These are phyloP conservation scores for Myiozetetes cayanensis DNA, from an alignment of 2,113 vertebrate genomes.

Conservation along the genomic window DNA sequence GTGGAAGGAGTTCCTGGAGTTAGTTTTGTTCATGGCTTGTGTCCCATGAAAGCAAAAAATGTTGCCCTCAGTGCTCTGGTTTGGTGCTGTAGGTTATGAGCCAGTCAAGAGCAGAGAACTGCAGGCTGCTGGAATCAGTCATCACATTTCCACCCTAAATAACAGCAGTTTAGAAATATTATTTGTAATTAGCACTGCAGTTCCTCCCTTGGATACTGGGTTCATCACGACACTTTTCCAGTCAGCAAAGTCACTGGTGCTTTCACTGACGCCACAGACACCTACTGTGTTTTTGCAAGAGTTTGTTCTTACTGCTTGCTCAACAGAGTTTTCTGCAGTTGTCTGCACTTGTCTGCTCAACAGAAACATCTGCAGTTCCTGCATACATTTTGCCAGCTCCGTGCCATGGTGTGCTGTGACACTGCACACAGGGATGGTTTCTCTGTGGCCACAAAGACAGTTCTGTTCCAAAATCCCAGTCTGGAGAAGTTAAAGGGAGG, in stretches of 20 bases:
- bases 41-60: neutral
- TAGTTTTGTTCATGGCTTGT: neutral
- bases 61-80: neutral
- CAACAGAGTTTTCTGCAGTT: neutral
- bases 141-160: neutral
- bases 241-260: neutral
- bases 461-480: neutral
- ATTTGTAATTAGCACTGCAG: neutral
- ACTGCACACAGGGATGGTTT: neutral
- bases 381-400: neutral
- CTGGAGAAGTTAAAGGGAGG: neutral
- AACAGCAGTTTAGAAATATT: neutral
- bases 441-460: neutral
- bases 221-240: neutral
- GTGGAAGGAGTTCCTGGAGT: neutral
- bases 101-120: neutral
- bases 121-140: neutral
- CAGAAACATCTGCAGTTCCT: neutral
- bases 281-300: neutral
- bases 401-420: neutral
- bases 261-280: neutral
- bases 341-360: neutral
- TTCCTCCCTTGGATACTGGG: neutral
- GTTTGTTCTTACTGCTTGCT: neutral
- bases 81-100: neutral